Evolutionary conservation across 2,888 invertebrate genomes (phyloP), one percentile per base, ranked within the genome.

Genomic region (Papilio protenor): DNA sequence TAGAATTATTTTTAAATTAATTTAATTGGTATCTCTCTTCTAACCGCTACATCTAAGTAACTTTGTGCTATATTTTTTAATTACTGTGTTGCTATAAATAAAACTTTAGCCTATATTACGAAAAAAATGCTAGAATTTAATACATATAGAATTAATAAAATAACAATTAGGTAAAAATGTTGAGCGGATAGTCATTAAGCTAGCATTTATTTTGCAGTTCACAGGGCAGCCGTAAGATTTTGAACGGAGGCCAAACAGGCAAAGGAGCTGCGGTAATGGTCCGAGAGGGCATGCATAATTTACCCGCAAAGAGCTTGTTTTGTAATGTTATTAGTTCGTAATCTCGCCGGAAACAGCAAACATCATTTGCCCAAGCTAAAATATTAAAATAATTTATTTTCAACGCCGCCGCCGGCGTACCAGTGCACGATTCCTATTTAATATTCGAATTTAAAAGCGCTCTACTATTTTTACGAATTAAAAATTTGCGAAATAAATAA

Each of bases 201-300:
- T 40, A 73, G 78, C 80, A 81, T 81, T 83, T 82, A 81, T 83
- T 82, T 87, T 84, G 84, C 85, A 85, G 85, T 86, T 86, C 84
- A 82, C 83, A 81, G 83, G 84, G 87, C 87, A 85, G 86, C 88
- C 87, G 87, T 87, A 91, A 90, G 89, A 89, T 89, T 90, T 90
- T 90, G 90, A 91, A 87, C 89, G 79, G 87, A 83, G 90, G 91
- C 90, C 74, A 79, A 90, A 87, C 81, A 84, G 81, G 83, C 88
- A 85, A 83, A 82, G 81, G 84, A 84, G 84, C 85, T 87, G 87
- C 85, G 94, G 94, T 94, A 94, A 94, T 94, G 94, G 94, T 91
- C 93, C 94, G 94, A 88, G 89, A 94, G 88, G 90, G 92, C 90
- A 94, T 94, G 94, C 94, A 94, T 94, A 94, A 94, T 94, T 94